Evolutionary conservation across 2,888 invertebrate species (phyloP), one percentile per base, ranked within the genome.

Genomic region (Eutolmus rufibarbis): DNA sequence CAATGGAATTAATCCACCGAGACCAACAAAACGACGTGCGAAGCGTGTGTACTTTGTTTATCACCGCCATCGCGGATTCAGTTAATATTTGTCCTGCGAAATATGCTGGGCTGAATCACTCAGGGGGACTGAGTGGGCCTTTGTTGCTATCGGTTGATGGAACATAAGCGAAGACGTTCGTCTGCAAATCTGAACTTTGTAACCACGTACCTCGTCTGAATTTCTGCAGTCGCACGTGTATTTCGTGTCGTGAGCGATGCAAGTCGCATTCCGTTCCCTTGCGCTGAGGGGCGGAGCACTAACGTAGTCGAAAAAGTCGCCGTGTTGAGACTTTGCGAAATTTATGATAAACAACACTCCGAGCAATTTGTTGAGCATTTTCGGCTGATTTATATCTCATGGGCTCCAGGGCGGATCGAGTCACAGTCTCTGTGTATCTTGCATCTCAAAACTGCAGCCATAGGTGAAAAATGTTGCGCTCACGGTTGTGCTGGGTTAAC

Each of bases 191-290:
- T 34, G 12, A 37, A 74, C 14, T 74, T 28, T 12, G n/a, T 28
- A 66, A 12, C 76, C 85, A 91, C 91, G 91, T 90, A 93, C 93
- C 92, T 91, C 90, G 34, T 91, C 90, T 46, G 88, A 88, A 90
- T 91, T 91, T 87, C 90, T 90, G 89, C 93, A 93, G 89, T 93
- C 92, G 81, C 93, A 93, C 87, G 91, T 91, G 87, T 91, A 91
- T 88, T 91, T 91, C 16, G 91, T 90, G 66, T 92, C 92, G 86
- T 92, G 91, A 34, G 91, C 90, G 86, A 90, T 90, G 88, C 92
- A 92, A 82, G 86, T 90, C 79, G 92, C 91, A 90, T 91, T 92
- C 81, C 89, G 85, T 46, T 86, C 16, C 28, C 88, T 76, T 37
- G 77, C 34, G 28, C 40, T n/a, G 28, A 12, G 66, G 57, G 78